Base-by-base conservation (phyloP, 1,140 invertebrate species). In the Drosophila sproati region DNA sequence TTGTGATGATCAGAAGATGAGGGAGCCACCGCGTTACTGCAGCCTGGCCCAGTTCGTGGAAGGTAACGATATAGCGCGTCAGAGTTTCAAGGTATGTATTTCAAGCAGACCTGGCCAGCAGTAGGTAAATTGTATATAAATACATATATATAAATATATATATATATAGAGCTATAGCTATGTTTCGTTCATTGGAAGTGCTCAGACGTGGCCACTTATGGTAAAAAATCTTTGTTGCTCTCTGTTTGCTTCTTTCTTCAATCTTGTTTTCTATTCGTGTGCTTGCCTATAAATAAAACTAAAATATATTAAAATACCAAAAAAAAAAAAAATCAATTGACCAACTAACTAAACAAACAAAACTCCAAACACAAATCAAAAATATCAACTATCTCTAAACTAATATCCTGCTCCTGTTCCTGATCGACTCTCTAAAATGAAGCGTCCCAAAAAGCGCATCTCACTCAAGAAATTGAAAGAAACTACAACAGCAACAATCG, bases 41-140 rank as follows among this genome's bases (percentile, higher is more conserved):
- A 96, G 95, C 87, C 93, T 96, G 77, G 96, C 96, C 4, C 95
- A 96, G 76, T 96, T 96, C 82, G 95, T 95, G 69, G 96, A 96
- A 93, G 96, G 96, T 37, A 96, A 95, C 89, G 96, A 97, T 87
- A 97, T 97, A 64, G 96, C 95, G 2, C 94, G 96, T 54, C 94
- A 95, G 83, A 97, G 96, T 3, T 96, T 96, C 82, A 95, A 95
- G 80, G 94, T 93, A 90, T 72, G 89, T 79, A 52, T 60, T 31
- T 8, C 7, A 32, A 34, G 32, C 10, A 7, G 7, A n/a, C 6
- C 8, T 35, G 8, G 56, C 56, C n/a, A 45, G 52, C 37, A 61
- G 55, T 68, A 80, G 64, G 56, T 63, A 62, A 60, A 39, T 56
- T 69, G 62, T 78, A 59, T 48, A 61, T 68, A 64, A 5, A 20